Evolutionary conservation across 2,888 invertebrate species (phyloP).

Genomic region (Eledona agricola): DNA sequence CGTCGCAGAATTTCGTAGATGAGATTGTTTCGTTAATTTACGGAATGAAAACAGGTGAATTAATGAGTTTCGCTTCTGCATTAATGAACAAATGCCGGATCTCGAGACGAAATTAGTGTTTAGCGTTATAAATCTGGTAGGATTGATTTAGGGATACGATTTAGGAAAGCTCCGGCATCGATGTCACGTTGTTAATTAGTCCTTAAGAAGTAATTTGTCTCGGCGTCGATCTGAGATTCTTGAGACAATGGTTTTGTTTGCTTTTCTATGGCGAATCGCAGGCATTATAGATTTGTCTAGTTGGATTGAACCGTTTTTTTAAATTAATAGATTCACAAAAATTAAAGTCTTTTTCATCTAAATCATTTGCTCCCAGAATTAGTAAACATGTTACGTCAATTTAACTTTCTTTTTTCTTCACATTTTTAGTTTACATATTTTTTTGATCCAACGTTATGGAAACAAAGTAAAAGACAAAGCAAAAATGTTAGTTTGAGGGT

Average conservation of each 20-base stretch:
- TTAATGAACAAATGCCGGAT: conserved; percentile 5
- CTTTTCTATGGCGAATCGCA: too few species aligned
- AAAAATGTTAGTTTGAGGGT: too few species aligned
- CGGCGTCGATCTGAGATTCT: conserved; percentile 9
- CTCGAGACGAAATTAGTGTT: conserved; percentile 21
- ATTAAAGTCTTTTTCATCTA: too few species aligned
- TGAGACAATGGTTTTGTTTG: conserved; percentile 13
- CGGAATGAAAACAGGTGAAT: conserved; percentile 12
- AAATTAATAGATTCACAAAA: too few species aligned
- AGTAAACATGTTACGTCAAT: too few species aligned
- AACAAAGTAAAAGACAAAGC: too few species aligned
- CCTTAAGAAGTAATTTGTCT: conserved; percentile 29
- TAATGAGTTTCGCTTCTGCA: conserved; percentile 6
- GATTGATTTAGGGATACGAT: conserved; percentile 30
- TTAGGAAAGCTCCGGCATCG: conserved; percentile 10
- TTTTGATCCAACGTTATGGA: too few species aligned
- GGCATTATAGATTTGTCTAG: too few species aligned
- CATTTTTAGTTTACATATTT: too few species aligned
- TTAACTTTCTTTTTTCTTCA: too few species aligned
- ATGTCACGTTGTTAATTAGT: conserved; percentile 30
- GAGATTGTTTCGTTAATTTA: conserved; percentile 23
- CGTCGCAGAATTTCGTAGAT: conserved; percentile 1
- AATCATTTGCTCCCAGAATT: too few species aligned
- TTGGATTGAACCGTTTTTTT: too few species aligned
- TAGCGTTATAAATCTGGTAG: conserved; percentile 25